Percentiles rank a stretch among this genome's conserved stretches.
These are phyloP conservation scores for Chlamydotis undulata DNA, from an alignment of 2,113 vertebrate species.

Conservation along the genomic window DNA sequence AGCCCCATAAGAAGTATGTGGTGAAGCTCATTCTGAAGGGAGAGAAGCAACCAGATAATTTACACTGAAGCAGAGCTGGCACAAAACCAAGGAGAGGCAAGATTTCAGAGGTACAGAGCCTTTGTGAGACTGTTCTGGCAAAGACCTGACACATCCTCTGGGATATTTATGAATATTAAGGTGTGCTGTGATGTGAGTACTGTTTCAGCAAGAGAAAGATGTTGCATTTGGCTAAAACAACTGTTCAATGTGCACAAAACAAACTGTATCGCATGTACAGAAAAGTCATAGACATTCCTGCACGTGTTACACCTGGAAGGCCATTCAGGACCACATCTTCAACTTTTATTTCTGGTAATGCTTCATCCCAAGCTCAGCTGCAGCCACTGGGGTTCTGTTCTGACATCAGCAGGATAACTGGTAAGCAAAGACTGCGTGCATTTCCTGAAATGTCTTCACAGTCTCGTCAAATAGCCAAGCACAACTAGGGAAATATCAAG, in stretches of 20 bases:
- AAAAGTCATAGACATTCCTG: neutral
- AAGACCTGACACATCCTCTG: neutral
- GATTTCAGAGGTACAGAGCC: neutral
- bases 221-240: neutral
- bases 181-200: neutral
- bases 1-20: neutral
- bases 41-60: neutral
- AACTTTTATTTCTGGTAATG: neutral
- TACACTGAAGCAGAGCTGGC: neutral
- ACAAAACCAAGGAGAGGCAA: neutral
- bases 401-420: neutral
- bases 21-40: neutral
- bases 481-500: neutral
- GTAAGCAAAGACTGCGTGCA: accelerated
- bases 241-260: neutral
- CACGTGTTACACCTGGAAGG: neutral
- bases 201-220: neutral
- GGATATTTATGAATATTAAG: neutral
- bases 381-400: neutral
- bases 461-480: neutral
- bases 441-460: neutral
- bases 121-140: neutral
- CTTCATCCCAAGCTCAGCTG: neutral
- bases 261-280: neutral
- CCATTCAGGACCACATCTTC: neutral